These are phyloP conservation scores for Smutsia gigantea DNA, from an alignment of 2,797 vertebrate genomes.

Conservation along the genomic window DNA sequence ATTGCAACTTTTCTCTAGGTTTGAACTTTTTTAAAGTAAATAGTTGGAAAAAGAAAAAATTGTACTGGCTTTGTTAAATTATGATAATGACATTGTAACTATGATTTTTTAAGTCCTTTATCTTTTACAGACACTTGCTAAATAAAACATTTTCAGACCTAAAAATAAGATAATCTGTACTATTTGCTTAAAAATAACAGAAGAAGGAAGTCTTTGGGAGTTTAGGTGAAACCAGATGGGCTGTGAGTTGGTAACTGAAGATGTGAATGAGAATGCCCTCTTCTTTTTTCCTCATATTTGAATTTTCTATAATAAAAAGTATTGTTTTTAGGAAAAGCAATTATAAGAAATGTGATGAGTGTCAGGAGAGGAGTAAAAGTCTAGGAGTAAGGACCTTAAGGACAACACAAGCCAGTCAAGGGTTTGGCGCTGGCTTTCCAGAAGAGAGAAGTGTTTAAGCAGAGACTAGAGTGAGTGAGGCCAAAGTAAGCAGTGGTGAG, in stretches of 20 bases:
- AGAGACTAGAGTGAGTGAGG: neutral
- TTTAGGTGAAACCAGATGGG: conserved; percentile 25
- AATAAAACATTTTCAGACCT: conserved; percentile 38
- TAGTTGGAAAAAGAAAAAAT: conserved; percentile 33
- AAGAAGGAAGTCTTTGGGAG: conserved; percentile 19
- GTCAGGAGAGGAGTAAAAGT: neutral
- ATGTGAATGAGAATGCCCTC: neutral
- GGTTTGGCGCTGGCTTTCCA: neutral
- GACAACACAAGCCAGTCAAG: neutral
- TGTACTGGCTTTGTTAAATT: neutral
- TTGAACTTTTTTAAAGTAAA: conserved; percentile 48
- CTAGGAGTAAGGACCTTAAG: neutral
- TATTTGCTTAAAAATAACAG: conserved; percentile 59
- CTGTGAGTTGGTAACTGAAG: conserved; percentile 14
- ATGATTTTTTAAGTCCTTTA: conserved; percentile 28
- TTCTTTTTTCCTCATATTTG: neutral
- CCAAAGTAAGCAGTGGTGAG: neutral
- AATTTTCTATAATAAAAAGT: conserved; percentile 55
- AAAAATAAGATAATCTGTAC: conserved; percentile 26
- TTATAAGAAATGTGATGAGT: neutral
- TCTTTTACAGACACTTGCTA: conserved; percentile 41
- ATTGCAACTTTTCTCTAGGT: conserved; percentile 17
- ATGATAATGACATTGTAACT: conserved; percentile 27
- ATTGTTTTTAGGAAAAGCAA: neutral
- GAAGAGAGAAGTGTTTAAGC: neutral